Conservation (phyloP, 23 tunicate species). For the Phallusia fumigata region DNA sequence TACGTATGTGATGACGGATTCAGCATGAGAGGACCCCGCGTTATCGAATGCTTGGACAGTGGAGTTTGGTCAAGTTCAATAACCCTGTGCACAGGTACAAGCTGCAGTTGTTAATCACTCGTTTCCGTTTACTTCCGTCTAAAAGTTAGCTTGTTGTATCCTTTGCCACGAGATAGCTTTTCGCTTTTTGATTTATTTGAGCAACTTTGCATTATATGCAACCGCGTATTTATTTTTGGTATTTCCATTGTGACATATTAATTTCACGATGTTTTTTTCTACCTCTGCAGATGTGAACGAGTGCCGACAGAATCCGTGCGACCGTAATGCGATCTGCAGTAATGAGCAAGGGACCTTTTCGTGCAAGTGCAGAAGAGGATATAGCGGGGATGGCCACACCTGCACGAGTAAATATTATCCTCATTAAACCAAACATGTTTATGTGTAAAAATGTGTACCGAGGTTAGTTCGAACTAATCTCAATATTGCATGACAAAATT, state of each 20-base stretch:
- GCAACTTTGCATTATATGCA: no score
- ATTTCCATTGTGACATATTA: no score
- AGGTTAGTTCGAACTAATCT: no score
- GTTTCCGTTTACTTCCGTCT: no score
- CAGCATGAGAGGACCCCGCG: slow-evolving; percentile 7
- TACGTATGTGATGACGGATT: slow-evolving; percentile 15
- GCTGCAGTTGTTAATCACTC: neutral
- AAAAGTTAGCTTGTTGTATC: no score
- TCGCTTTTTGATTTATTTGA: neutral
- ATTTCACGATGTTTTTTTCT: neutral
- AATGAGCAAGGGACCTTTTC: neutral
- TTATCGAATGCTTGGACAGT: neutral
- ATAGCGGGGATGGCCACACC: slow-evolving; percentile 14
- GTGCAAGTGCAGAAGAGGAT: slow-evolving; percentile 14
- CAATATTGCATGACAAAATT: no score
- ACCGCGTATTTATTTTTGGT: no score
- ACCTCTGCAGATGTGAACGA: slow-evolving; percentile 15
- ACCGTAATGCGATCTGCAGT: slow-evolving; percentile 9
- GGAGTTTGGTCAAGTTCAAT: slow-evolving; percentile 9
- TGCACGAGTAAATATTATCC: slow-evolving; percentile 16
- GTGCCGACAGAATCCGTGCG: slow-evolving; percentile 9
- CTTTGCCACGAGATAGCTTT: no score
- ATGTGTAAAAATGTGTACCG: no score
- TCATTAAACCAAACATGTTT: no score
- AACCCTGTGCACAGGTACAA: neutral